phyloP scores from a whole-genome alignment of 1,140 invertebrate species.

The Zaprionus ornatus region DNA sequence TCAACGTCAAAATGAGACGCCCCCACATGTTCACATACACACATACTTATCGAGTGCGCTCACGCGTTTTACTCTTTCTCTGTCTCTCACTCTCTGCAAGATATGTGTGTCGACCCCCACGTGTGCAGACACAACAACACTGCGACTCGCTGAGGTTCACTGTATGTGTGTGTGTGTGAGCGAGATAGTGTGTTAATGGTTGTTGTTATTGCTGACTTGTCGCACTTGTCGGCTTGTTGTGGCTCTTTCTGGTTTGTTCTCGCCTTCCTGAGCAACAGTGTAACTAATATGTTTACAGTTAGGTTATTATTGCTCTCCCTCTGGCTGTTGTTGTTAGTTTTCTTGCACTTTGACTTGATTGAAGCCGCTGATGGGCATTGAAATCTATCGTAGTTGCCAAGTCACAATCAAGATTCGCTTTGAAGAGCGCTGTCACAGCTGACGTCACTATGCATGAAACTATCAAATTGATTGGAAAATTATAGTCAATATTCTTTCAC shows the following conservation, averaged over 20 bases:
- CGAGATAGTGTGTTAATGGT: constrained; percentile 17
- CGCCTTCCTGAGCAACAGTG: constrained; percentile 36
- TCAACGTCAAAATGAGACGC: constrained; percentile 53
- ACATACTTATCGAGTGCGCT: constrained; percentile 19
- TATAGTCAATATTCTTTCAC: not conserved
- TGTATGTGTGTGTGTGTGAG: not conserved
- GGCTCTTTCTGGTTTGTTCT: constrained; percentile 51
- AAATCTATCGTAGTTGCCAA: constrained; percentile 22
- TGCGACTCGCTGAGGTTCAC: constrained; percentile 38
- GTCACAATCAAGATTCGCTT: constrained; percentile 25
- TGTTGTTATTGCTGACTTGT: constrained; percentile 45
- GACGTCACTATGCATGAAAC: constrained; percentile 27
- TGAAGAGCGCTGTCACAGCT: constrained; percentile 35
- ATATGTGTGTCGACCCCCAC: constrained; percentile 54
- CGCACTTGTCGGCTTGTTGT: constrained; percentile 69
- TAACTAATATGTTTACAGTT: constrained; percentile 63
- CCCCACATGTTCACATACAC: constrained; percentile 50
- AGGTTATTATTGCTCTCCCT: constrained; percentile 17
- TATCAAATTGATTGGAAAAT: constrained; percentile 23
- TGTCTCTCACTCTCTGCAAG: constrained; percentile 10
- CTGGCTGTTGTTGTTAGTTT: constrained; percentile 25
- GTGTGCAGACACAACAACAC: constrained; percentile 60
- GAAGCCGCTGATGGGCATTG: constrained; percentile 27
- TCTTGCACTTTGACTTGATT: constrained; percentile 67
- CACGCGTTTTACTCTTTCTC: constrained; percentile 40